Evolutionary conservation across 1,140 invertebrate species (phyloP), one percentile per base, ranked within the genome.

Genomic region (Drosophila quadrilineata): DNA sequence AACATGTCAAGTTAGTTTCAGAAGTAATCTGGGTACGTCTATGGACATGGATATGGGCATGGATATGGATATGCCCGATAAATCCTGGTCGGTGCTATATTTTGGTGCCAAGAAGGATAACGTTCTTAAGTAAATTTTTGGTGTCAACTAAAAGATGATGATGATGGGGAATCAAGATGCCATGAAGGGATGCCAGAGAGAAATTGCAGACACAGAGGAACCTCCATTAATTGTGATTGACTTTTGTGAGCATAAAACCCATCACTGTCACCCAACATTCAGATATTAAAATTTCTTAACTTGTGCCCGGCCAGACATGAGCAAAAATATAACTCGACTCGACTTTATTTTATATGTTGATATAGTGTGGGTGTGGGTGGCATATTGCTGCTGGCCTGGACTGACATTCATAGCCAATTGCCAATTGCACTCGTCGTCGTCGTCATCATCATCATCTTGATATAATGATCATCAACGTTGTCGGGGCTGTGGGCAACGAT

Each of bases 21-120:
- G 2, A 43, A 33, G 14, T 6, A n/a, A n/a, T n/a, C n/a, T n/a
- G n/a, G n/a, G n/a, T n/a, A n/a, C n/a, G n/a, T n/a, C n/a, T n/a
- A n/a, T n/a, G n/a, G n/a, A n/a, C n/a, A n/a, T n/a, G n/a, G n/a
- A n/a, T n/a, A n/a, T n/a, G n/a, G n/a, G n/a, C n/a, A n/a, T 35
- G 12, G 40, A 71, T 2, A 68, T 58, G 24, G 75, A 80, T 6
- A 60, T 79, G 2, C 71, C 80, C 6, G 87, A 88, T 35, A 88
- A 88, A 36, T 88, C 87, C 5, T 88, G 86, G 80, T 88, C 87
- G 2, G 87, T 88, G 0, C 41, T 88, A 0, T 88, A 84, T 12
- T 38, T 87, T 14, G 71, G 87, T 1, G 10, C 48, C 12, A 58
- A 35, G 29, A 80, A 64, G 43, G 45, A 65, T 21, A 50, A 68